Evolutionary conservation across 2,113 vertebrate species (phyloP).

Genomic region (Festucalex cinctus): DNA sequence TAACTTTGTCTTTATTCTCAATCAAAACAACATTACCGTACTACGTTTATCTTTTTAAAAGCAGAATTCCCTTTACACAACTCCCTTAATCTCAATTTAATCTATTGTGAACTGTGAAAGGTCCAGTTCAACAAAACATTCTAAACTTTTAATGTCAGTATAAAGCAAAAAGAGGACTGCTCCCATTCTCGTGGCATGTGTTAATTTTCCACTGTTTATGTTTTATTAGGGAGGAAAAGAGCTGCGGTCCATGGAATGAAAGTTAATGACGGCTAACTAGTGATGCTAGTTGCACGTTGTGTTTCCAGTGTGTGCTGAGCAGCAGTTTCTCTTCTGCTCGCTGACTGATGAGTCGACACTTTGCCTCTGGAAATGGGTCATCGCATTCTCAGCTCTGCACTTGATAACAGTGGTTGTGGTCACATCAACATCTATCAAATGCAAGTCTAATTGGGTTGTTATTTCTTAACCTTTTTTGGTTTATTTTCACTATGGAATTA

Average conservation of each 20-base stretch:
- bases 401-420: slow-evolving; percentile 19
- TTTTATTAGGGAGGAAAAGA: not conserved
- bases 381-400: slow-evolving; percentile 31
- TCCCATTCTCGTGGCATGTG: not conserved
- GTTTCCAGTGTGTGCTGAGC: slow-evolving; percentile 5
- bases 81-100: too few species aligned
- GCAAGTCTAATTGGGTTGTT: slow-evolving; percentile 4
- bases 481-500: not conserved
- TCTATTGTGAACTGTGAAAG: too few species aligned
- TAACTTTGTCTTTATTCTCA: too few species aligned
- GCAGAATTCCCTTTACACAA: too few species aligned
- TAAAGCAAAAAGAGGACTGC: not conserved
- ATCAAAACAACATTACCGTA: too few species aligned
- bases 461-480: slow-evolving; percentile 1
- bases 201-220: not conserved
- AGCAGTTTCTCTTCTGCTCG: slow-evolving; percentile 15
- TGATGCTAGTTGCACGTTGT: not conserved
- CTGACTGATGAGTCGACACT: slow-evolving; percentile 12
- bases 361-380: slow-evolving; percentile 37
- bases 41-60: too few species aligned
- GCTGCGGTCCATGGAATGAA: not conserved
- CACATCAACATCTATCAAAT: slow-evolving; percentile 4
- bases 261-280: not conserved
- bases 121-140: too few species aligned
- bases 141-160: too few species aligned